phyloP scores from a whole-genome alignment of 2,888 invertebrate species.

The Meiosimyza decipiens region DNA sequence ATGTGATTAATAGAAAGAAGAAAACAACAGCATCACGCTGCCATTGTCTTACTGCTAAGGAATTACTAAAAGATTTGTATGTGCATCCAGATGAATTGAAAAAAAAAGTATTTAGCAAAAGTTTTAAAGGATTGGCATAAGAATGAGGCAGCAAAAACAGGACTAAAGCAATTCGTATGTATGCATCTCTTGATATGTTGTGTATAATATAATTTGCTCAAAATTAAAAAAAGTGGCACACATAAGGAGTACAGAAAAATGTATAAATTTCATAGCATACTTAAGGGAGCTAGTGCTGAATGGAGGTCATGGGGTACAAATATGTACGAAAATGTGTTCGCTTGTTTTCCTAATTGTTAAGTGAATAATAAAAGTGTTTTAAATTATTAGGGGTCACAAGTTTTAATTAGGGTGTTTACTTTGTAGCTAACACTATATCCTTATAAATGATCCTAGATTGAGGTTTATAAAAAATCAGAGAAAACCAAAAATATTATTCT shows the following conservation, averaged over 20 bases:
- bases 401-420: no score
- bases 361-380: no score
- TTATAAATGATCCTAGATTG: no score
- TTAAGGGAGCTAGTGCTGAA: slow-evolving; percentile 2
- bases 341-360: neutral
- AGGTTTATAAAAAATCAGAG: no score
- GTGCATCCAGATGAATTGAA: no score
- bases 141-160: slow-evolving; percentile 29
- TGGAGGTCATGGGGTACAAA: slow-evolving; percentile 12
- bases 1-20: no score
- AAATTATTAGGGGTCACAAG: no score
- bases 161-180: slow-evolving; percentile 24
- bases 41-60: no score
- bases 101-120: slow-evolving; percentile 1
- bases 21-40: no score
- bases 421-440: no score
- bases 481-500: no score
- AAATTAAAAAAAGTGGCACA: slow-evolving; percentile 16
- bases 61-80: no score
- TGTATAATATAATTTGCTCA: slow-evolving; percentile 34
- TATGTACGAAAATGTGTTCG: neutral
- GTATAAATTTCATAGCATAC: neutral
- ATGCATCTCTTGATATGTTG: slow-evolving; percentile 31
- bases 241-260: slow-evolving; percentile 1
- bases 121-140: slow-evolving; percentile 39